Base-by-base conservation (phyloP, 2,888 invertebrate species). In the Prenolepis imparis region DNA sequence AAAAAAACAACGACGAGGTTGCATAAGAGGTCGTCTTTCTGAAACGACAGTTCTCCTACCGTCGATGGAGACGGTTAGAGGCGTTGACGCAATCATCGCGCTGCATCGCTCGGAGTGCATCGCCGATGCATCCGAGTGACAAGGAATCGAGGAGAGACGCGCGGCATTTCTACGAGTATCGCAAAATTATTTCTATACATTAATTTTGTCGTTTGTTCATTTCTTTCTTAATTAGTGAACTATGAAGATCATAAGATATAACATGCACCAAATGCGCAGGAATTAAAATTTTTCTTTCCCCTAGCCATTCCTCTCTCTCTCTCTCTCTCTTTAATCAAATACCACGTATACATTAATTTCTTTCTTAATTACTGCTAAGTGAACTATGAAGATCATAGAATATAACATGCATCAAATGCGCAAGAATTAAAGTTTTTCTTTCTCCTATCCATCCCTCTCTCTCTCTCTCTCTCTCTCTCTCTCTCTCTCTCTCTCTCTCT, bases 51-150 rank as follows among this genome's bases (percentile, higher is more conserved):
- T 52, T 52, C 57, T 78, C 55, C 67, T 57, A 41, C 32, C 75
- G 36, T 1, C 57, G 67, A 63, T 67, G 61, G 82, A 77, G 77
- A 78, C 5, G 59, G 44, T 75, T 67, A 59, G 73, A 68, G 61
- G 61, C 68, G 78, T 83, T 83, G 89, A 87, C 75, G 84, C 70
- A 89, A 89, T 83, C 83, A 89, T 83, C 83, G 12, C 78, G 12
- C 72, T 36, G 52, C 21, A 68, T 28, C 28, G 28, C 28, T 28
- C 28, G 28, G 28, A 28, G 28, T 28, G 3, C 28, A 28, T 28
- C 28, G 28, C 28, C 28, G 28, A 28, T 61, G 55, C 61, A 63
- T 15, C 21, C 80, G 80, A 52, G 52, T 64, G 59, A 64, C 74
- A 63, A 77, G 55, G 48, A 61, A 57, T 48, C 67, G 68, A 82